Evolutionary conservation across 2,888 invertebrate genomes (phyloP).

Genomic region (Archips crataeganus): DNA sequence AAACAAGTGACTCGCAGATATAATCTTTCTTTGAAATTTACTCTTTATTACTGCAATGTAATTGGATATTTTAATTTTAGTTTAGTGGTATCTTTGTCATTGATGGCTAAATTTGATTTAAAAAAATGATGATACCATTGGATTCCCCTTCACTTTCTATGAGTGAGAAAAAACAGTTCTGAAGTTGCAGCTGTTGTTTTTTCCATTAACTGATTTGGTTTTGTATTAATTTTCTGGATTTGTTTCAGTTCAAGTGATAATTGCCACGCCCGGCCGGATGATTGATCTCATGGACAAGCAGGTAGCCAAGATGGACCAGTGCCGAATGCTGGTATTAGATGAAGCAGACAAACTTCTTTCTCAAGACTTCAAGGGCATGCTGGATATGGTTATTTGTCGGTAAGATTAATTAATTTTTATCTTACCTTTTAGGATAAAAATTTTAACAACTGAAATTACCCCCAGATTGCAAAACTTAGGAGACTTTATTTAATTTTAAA

Average conservation of each 20-base stretch:
- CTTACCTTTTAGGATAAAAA: no score
- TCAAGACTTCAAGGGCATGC: slow-evolving; percentile 99
- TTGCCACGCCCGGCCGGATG: slow-evolving; percentile 99
- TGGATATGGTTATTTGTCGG: slow-evolving; percentile 96
- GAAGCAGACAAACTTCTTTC: slow-evolving; percentile 99
- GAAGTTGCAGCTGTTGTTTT: neutral
- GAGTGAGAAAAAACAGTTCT: slow-evolving; percentile 38
- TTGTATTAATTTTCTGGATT: slow-evolving; percentile 30
- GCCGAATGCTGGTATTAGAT: slow-evolving; percentile 98
- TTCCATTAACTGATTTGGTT: neutral
- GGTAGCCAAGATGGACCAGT: slow-evolving; percentile 96
- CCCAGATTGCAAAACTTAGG: no score
- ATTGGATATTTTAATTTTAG: neutral
- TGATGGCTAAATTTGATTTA: neutral
- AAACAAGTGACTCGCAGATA: neutral
- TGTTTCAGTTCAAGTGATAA: slow-evolving; percentile 96
- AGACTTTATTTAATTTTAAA: no score
- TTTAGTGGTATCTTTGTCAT: neutral
- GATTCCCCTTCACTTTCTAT: slow-evolving; percentile 41
- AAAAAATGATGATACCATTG: slow-evolving; percentile 32
- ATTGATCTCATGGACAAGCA: slow-evolving; percentile 99
- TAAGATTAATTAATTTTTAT: slow-evolving; percentile 45
- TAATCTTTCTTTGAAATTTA: neutral
- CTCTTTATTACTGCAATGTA: neutral
- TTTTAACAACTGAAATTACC: no score